A percentile compares a stretch with the other conserved stretches of the same genome.
These are phyloP conservation scores for Ephydatia muelleri DNA, from an alignment of 37 sponge, comb jelly and placozoan genomes.

Conservation along the genomic window DNA sequence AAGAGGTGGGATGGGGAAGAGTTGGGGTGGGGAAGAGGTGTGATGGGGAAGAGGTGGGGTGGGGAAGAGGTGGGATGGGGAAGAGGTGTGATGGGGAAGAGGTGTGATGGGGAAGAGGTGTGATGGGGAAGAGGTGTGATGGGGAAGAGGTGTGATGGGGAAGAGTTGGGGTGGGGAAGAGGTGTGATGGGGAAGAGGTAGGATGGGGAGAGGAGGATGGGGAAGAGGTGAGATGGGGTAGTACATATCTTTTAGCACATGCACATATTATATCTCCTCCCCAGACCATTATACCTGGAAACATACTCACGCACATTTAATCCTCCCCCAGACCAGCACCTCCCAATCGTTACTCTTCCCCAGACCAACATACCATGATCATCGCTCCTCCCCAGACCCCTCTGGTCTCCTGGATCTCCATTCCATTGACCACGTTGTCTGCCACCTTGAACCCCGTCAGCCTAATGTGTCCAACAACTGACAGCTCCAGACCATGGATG, in stretches of 20 bases:
- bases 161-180: background rate
- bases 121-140: no score
- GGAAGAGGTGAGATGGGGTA: background rate
- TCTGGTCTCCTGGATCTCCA: slow-evolving; percentile 78
- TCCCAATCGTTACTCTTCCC: background rate
- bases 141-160: background rate
- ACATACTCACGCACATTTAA: background rate
- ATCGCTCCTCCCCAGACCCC: slow-evolving; percentile 78
- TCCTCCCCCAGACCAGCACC: background rate
- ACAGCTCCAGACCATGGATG: slow-evolving; percentile 87
- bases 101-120: background rate
- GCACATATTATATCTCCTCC: background rate
- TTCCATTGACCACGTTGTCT: slow-evolving; percentile 83
- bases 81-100: no score
- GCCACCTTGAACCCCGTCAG: slow-evolving; percentile 80
- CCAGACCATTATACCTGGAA: background rate
- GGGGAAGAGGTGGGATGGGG: background rate
- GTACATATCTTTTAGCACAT: no score
- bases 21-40: background rate
- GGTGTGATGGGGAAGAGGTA: no score
- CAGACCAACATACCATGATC: slow-evolving; percentile 48
- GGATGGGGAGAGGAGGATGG: no score
- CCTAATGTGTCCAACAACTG: slow-evolving; percentile 78
- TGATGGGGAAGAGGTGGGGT: no score
- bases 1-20: background rate